These are phyloP conservation scores for Nettapus auritus DNA, from an alignment of 2,113 vertebrate genomes.

Conservation along the genomic window DNA sequence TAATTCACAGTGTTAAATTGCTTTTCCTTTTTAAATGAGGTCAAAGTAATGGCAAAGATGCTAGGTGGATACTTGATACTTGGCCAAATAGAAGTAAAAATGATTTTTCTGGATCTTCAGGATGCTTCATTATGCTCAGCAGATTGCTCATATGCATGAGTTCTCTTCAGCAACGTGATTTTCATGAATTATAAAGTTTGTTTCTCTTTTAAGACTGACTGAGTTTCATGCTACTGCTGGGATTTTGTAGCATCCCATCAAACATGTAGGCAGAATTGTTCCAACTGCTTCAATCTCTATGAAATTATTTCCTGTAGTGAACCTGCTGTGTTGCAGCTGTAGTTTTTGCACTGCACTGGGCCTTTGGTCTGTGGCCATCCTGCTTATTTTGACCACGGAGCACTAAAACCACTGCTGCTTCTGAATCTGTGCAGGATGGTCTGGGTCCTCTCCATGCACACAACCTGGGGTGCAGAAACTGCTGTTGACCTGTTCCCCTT, in stretches of 20 bases:
- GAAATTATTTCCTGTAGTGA: background rate
- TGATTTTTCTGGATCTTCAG: background rate
- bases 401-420: background rate
- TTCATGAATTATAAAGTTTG: constrained; percentile 6
- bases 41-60: background rate
- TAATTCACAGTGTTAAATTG: background rate
- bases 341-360: background rate
- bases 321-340: background rate
- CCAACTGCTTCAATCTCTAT: background rate
- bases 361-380: background rate
- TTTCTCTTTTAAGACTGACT: background rate
- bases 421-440: background rate
- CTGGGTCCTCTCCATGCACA: background rate
- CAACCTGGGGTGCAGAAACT: background rate
- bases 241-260: constrained; percentile 13
- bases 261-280: background rate
- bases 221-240: background rate
- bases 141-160: background rate
- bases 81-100: background rate
- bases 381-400: background rate
- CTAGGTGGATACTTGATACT: background rate
- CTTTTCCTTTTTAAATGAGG: background rate
- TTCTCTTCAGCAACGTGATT: constrained; percentile 12
- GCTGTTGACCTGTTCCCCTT: background rate
- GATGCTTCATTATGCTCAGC: background rate